phyloP scores from a whole-genome alignment of 2,113 vertebrate species.

The Pelmatolapia mariae region DNA sequence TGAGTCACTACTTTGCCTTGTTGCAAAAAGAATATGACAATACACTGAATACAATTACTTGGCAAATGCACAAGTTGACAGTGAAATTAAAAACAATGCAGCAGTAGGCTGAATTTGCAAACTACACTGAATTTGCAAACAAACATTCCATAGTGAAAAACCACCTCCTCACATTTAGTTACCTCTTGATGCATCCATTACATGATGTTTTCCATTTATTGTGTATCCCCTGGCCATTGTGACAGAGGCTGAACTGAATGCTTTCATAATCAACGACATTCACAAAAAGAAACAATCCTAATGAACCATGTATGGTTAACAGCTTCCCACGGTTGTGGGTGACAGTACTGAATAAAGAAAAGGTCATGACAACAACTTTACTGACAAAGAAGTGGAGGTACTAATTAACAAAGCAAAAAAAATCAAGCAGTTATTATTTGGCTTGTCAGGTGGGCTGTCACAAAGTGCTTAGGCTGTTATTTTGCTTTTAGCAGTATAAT shows the following conservation, averaged over 20 bases:
- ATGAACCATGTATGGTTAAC: neutral
- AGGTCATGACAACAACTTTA: neutral
- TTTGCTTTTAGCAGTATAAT: neutral
- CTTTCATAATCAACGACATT: neutral
- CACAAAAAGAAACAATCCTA: neutral
- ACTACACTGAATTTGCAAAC: neutral
- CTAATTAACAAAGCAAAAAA: neutral
- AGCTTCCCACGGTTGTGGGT: neutral
- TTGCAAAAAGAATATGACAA: neutral
- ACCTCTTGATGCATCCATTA: neutral
- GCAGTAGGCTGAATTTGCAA: neutral
- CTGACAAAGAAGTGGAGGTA: neutral
- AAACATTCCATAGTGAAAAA: neutral
- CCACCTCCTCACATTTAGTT: neutral
- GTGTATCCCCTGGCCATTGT: neutral
- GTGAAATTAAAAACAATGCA: neutral
- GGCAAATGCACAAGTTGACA: neutral
- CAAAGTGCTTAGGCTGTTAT: neutral
- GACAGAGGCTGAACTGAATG: neutral
- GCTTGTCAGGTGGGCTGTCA: neutral
- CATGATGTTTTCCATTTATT: neutral
- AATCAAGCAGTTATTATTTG: neutral
- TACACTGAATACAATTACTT: neutral
- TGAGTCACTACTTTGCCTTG: neutral
- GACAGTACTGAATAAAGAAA: neutral